phyloP scores from a whole-genome alignment of 2,888 invertebrate species.

The Cataglyphis albicans region DNA sequence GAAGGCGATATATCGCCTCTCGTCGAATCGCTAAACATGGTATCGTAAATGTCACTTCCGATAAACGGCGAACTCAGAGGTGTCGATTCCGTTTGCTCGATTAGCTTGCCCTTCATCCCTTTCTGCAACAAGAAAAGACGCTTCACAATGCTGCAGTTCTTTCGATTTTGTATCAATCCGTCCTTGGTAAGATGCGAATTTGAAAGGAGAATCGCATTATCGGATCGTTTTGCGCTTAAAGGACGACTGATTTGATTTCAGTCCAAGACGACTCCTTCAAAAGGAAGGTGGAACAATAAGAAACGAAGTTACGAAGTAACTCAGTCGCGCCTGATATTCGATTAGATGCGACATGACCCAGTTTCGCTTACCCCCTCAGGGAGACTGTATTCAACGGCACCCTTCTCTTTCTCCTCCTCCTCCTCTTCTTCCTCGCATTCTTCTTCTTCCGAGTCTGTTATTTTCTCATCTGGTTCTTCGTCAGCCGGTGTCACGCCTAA shows the following conservation, averaged over 20 bases:
- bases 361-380: constrained; percentile 72
- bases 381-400: constrained; percentile 77
- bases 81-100: constrained; percentile 73
- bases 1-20: constrained; percentile 80
- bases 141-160: not conserved
- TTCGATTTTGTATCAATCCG: not conserved
- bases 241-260: constrained; percentile 12
- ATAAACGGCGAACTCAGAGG: constrained; percentile 74
- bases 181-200: constrained; percentile 6
- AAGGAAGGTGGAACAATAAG: constrained; percentile 25
- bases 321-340: constrained; percentile 37
- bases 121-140: constrained; percentile 38
- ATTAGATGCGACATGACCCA: constrained; percentile 59
- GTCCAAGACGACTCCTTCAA: constrained; percentile 20
- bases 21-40: constrained; percentile 81
- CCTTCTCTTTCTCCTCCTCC: constrained; percentile 87
- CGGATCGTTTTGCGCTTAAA: constrained; percentile 11
- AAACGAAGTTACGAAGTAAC: constrained; percentile 46
- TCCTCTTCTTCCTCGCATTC: constrained; percentile 85
- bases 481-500: constrained; percentile 22
- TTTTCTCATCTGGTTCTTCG: not conserved
- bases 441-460: constrained; percentile 32
- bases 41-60: constrained; percentile 73
- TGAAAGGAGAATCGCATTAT: constrained; percentile 24
- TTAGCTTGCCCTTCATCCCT: constrained; percentile 39